phyloP scores from a whole-genome alignment of 1,140 invertebrate genomes.

The Drosophila auraria region DNA sequence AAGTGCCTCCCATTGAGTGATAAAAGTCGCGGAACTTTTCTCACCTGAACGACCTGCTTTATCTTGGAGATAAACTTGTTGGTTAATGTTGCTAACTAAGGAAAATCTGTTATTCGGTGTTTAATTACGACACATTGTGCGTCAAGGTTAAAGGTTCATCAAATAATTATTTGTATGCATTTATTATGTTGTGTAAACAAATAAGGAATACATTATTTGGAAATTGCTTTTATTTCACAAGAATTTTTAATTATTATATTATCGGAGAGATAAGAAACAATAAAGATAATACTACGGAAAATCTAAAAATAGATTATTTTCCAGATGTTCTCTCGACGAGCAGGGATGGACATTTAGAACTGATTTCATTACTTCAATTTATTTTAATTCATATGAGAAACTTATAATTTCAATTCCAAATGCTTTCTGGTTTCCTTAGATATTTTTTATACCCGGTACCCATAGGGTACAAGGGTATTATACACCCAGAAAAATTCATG shows the following conservation, averaged over 20 bases:
- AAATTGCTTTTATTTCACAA: conserved; percentile 15
- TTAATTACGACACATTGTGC: not conserved
- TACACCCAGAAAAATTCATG: no score
- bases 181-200: no score
- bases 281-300: conserved; percentile 17
- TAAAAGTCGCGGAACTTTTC: conserved; percentile 33
- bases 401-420: no score
- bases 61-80: conserved; percentile 32
- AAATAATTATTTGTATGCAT: not conserved
- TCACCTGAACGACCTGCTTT: conserved; percentile 32
- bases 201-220: no score
- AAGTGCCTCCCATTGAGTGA: conserved; percentile 22
- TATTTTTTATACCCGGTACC: no score
- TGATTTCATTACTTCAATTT: not conserved
- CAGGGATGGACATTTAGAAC: not conserved
- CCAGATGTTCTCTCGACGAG: not conserved
- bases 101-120: not conserved
- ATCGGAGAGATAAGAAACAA: not conserved
- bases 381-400: not conserved
- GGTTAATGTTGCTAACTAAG: conserved; percentile 9
- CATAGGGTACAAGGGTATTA: no score
- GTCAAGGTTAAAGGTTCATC: not conserved
- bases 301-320: conserved; percentile 4
- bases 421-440: no score
- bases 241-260: conserved; percentile 9